Evolutionary conservation across 2,888 invertebrate species (phyloP), one percentile per base, ranked within the genome.

Genomic region (Buathra laborator): DNA sequence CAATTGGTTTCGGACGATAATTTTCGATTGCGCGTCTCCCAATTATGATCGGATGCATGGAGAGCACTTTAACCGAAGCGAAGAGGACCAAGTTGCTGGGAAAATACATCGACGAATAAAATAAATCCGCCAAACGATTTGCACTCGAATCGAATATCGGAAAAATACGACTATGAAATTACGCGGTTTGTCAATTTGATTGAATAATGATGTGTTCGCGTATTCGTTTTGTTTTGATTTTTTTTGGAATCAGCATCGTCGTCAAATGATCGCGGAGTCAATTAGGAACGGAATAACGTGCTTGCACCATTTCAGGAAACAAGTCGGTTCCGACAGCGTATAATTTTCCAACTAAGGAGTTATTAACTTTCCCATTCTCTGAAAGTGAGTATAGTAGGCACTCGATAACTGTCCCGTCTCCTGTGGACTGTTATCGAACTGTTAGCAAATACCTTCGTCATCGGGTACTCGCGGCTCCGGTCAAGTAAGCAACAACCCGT

Each of bases 1-100:
- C 46, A 68, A 78, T 78, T 68, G 53, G 56, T 53, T 68, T 59
- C 59, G 68, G 56, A 46, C 37, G 29, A 70, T 70, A 46, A 68
- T 59, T 46, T 62, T 29, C 75, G 37, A 71, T 71, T 66, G 43
- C 43, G 4, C 43, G 43, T 66, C n/a, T 62, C 29, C 43, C 66
- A 71, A 71, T 56, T 71, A n/a, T 56, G 71, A 71, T 56, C 53
- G 71, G 16, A 37, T 71, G 37, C n/a, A 37, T 62, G 24, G 19
- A 19, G 24, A 56, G 56, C 56, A 24, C 4, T 24, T 56, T 56
- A 56, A 1, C 24, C 7, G 37, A 37, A 5, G 19, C 56, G 56
- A 4, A 12, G 56, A 56, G 24, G 19, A 24, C 16, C 19, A 9
- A 19, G 9, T 19, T 4, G 19, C 4, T 10, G 56, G 14, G 14